Evolutionary conservation across 2,113 vertebrate genomes (phyloP), one percentile per base, ranked within the genome.

Genomic region (Gopherus flavomarginatus): DNA sequence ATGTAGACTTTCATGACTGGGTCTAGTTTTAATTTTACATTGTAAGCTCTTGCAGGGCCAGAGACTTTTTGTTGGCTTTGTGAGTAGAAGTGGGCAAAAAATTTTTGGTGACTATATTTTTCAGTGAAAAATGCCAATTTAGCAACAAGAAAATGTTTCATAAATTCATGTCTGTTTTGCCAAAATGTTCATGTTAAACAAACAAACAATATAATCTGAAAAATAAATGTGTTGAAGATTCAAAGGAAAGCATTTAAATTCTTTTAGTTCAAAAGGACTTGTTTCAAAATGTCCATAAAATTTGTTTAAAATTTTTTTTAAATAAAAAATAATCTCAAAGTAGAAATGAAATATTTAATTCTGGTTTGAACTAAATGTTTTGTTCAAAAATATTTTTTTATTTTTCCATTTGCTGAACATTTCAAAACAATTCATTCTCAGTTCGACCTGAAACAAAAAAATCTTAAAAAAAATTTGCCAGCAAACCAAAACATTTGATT

Each of bases 61-160:
- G 62, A 92, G 87, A 88, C 87, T 95, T 93, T 96, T 97, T 96
- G 89, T 92, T 95, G 86, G 50, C 88, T 94, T 94, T 96, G 83
- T 88, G 94, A 96, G 90, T 95, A 38, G 35, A 72, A 19, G n/a
- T 72, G n/a, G 65, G n/a, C 65, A 72, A 72, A 72, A 38, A 9
- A 22, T 3, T 5, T 11, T 72, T 72, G n/a, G 19, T 11, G 19
- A 38, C 38, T 38, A 38, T 38, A 22, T 38, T 72, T 72, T 69
- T 69, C 35, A n/a, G 19, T 72, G 65, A 38, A 72, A 72, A 72
- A 72, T 72, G 65, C 65, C n/a, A 72, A 38, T 38, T 62, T 72
- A 72, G 65, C 16, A 21, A 38, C n/a, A 38, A 5, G 3, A 21
- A 72, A 38, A 38, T 38, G 9, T 72, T 72, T 38, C n/a, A 72